phyloP scores from a whole-genome alignment of 2,113 vertebrate genomes.

The Pleuronectes platessa region DNA sequence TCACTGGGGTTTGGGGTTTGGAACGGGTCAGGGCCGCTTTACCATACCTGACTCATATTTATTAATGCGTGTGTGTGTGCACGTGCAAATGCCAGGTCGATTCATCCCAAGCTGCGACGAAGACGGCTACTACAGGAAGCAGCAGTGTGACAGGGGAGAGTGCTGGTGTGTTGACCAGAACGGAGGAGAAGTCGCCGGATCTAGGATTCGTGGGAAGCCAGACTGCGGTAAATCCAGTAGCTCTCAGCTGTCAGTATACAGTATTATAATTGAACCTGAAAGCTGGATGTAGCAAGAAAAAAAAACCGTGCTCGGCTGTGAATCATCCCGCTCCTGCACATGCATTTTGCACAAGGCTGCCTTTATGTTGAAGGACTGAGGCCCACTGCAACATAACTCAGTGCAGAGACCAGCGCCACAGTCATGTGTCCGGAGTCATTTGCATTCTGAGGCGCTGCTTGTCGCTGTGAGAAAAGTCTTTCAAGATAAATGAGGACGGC shows the following conservation, averaged over 20 bases:
- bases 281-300: not conserved
- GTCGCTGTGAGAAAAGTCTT: constrained; percentile 79
- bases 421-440: constrained; percentile 80
- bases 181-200: constrained; percentile 89
- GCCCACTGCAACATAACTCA: constrained; percentile 70
- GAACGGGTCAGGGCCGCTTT: constrained; percentile 18
- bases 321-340: constrained; percentile 29
- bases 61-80: constrained; percentile 5
- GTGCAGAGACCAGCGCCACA: constrained; percentile 76
- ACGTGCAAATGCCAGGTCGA: constrained; percentile 79
- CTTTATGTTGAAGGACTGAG: constrained; percentile 73
- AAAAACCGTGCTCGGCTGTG: not conserved
- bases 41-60: constrained; percentile 14
- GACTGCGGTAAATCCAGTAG: constrained; percentile 88
- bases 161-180: constrained; percentile 97
- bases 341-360: constrained; percentile 66
- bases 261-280: constrained; percentile 21
- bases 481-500: constrained; percentile 79
- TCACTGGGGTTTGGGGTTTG: not conserved
- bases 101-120: constrained; percentile 97
- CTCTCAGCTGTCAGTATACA: constrained; percentile 13
- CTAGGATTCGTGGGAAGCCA: constrained; percentile 88
- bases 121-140: constrained; percentile 93
- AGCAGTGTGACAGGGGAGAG: constrained; percentile 92
- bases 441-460: constrained; percentile 81